Base-by-base conservation (phyloP, 1,140 invertebrate species). In the Pogonomyrmex barbatus region DNA sequence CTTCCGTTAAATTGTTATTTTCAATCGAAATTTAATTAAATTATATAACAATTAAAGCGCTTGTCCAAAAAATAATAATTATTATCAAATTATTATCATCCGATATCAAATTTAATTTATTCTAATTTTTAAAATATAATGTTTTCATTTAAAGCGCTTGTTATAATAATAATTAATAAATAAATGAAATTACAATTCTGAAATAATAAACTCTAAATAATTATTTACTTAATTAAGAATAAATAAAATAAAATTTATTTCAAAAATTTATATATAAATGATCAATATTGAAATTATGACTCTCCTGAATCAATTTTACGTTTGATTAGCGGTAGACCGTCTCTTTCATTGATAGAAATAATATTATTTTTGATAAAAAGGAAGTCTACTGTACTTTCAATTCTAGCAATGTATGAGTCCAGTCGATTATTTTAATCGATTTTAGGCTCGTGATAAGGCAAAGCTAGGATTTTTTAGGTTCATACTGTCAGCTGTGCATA, bases 401-500 rank as follows among this genome's bases (percentile, higher is more conserved):
- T 58, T 78, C 14, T 71, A 68, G 62, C 56, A 60, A 87, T 79
- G 24, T 24, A 58, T 56, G 33, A 12, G 9, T 17, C 62, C n/a
- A 73, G 54, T 68, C 56, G 68, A 84, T 70, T 45, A 36, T 54
- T 5, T 30, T 6, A 14, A 85, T 76, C 36, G 0, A 17, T 42
- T 81, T 62, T 83, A 36, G 52, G 68, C 73, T 89, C 68, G 70
- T 62, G 79, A 89, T 88, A 89, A 89, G 65, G 36, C 62, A 82
- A 36, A 90, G 45, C 78, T 83, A 54, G 60, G 36, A 87, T 86
- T 89, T 87, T 92, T 93, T 92, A 90, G 91, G 93, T 91, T 88
- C 92, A 94, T 94, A 94, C 93, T 88, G 94, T 92, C 93, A 94
- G 93, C 93, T 94, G 93, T 91, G 93, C 93, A 94, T 93, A 90